Base-by-base conservation (phyloP, 2,113 vertebrate genomes). In the Danionella cerebrum region DNA sequence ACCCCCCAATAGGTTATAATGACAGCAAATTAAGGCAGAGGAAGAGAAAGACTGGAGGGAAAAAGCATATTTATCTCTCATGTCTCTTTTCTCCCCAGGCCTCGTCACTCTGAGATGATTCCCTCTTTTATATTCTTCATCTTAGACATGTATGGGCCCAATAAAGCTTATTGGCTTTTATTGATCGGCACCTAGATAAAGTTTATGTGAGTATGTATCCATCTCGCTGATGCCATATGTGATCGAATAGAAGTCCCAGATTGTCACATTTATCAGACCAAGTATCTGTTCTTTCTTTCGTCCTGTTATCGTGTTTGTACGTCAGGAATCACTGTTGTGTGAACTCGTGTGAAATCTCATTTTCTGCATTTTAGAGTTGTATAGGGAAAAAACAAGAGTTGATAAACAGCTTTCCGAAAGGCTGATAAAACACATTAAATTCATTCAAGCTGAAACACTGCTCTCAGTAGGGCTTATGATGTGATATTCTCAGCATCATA, bases 21-120 rank as follows among this genome's bases (percentile, higher is more conserved):
- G 80, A 84, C 71, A 70, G 81, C 80, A 82, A 82, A 81, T 80
- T 80, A 82, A 83, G 70, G 71, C 75, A 75, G 59, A 51, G 4
- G 66, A 74, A 29, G 67, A 66, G 63, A 73, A 62, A 71, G 48
- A 67, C 77, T 42, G 13, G 24, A 24, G 10, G 50, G 39, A 66
- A 77, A 71, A 66, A 38, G 38, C 47, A 67, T 62, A 70, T 80
- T 75, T 80, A 66, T 78, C 54, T 68, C 31, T 4, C 62, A 52
- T 75, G 36, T 62, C 60, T 67, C 19, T 71, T 39, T 54, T 67
- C 74, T 78, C 57, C 69, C 76, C 65, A 65, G 69, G 78, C 73
- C 60, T 42, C 29, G 6, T 60, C 44, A 64, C 73, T 55, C 47
- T 58, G 44, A 62, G 48, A 44, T 38, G 64, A 69, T 76, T 57